Evolutionary conservation across 2,888 invertebrate genomes (phyloP), one percentile per base, ranked within the genome.

Genomic region (Drosophila histrio): DNA sequence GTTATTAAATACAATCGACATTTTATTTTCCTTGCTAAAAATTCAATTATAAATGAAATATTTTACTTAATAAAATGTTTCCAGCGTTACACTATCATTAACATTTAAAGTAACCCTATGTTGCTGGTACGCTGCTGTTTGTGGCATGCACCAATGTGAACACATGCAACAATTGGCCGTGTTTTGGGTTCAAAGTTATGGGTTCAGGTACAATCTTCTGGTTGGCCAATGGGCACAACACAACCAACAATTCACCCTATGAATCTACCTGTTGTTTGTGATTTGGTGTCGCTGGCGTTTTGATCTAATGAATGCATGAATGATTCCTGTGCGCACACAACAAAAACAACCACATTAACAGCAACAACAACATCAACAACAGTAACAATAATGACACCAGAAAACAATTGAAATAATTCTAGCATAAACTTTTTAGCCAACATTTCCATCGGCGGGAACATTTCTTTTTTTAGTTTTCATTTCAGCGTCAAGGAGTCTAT

Each of bases 321-420:
- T 85, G 88, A 87, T 79, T 87, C 65, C 65, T 63, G 54, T 43
- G 77, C 52, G 67, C 70, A 66, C 71, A 71, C 50, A 68, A 57
- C 36, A 59, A 54, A 32, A 56, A 47, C 54, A 43, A 38, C 38
- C 36, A 46, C 30, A 53, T 26, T 17, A 54, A 38, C 60, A 66
- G 30, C 56, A 72, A 38, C 56, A 53, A 8, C 39, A 61, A 30
- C 34, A 64, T 4, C 36, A 56, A 22, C 53, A 64, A 47, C 77
- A 67, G 41, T 58, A 78, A 63, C 59, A 74, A 79, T 88, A 82
- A 82, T 88, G 82, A 88, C 89, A 87, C 88, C 81, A 71, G 74
- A 50, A 79, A 87, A 88, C 77, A 88, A 87, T 82, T 87, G 85
- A 71, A 82, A 87, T 77, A 82, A 87, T 88, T 82, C 87, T 88